A percentile compares a stretch with the other conserved stretches of the same genome.
Evolutionary conservation across 2,797 vertebrate genomes (phyloP).

Genomic region (Syndactyla subalaris): DNA sequence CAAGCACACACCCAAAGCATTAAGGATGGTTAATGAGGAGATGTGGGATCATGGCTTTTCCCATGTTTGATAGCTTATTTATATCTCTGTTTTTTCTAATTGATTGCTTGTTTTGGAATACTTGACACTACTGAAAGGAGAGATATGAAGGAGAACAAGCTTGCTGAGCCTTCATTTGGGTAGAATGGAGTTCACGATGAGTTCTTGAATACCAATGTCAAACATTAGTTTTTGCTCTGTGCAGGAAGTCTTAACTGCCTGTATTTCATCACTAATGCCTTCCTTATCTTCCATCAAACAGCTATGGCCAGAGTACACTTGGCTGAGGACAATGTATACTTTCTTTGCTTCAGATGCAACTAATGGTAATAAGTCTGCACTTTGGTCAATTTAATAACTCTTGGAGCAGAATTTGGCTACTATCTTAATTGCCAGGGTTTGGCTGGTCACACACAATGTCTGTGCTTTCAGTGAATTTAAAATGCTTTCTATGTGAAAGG

Average conservation of each 20-base stretch:
- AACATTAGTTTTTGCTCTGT: background rate
- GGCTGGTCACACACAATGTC: background rate
- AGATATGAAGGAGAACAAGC: background rate
- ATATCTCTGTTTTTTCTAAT: background rate
- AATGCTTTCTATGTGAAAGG: background rate
- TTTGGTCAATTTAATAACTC: background rate
- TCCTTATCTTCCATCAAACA: background rate
- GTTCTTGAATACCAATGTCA: background rate
- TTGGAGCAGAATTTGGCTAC: background rate
- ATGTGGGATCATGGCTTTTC: background rate
- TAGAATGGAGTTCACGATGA: background rate
- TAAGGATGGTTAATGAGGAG: background rate
- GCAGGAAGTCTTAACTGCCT: background rate
- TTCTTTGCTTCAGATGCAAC: background rate
- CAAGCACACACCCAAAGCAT: background rate
- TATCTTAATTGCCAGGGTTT: background rate
- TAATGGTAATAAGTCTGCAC: background rate
- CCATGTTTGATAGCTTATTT: background rate
- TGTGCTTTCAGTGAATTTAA: background rate
- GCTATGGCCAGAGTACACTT: background rate
- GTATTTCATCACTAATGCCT: background rate
- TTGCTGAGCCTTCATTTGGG: background rate
- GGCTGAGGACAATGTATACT: background rate
- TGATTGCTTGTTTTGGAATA: background rate
- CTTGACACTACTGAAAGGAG: background rate